Conservation (phyloP, 2,888 invertebrate genomes). For the Perithous albicinctus region DNA sequence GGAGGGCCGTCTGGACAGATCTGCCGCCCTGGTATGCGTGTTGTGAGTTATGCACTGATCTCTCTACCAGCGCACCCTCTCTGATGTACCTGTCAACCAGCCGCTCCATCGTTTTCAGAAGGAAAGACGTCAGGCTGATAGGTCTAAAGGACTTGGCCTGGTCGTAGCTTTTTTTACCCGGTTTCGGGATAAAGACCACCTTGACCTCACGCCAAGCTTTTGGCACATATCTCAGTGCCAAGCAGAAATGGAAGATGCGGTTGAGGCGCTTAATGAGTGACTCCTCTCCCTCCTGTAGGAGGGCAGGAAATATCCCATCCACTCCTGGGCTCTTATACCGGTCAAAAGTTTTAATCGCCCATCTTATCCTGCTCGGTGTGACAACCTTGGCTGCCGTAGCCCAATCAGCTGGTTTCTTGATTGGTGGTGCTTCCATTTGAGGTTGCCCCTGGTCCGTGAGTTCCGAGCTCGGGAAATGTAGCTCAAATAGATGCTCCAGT, state of each 20-base stretch:
- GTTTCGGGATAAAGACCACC: slow-evolving; percentile 59
- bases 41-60: slow-evolving; percentile 59
- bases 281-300: slow-evolving; percentile 29
- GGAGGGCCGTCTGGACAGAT: slow-evolving; percentile 66
- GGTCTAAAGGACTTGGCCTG: slow-evolving; percentile 65
- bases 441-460: background rate
- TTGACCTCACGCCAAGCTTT: slow-evolving; percentile 51
- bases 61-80: slow-evolving; percentile 46
- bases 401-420: background rate
- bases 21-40: slow-evolving; percentile 68
- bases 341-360: slow-evolving; percentile 40
- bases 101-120: slow-evolving; percentile 70
- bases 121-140: slow-evolving; percentile 68
- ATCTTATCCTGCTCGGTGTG: slow-evolving; percentile 4
- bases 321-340: slow-evolving; percentile 33
- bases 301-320: slow-evolving; percentile 49
- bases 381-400: background rate
- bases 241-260: slow-evolving; percentile 9
- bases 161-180: slow-evolving; percentile 52
- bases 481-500: slow-evolving; percentile 37
- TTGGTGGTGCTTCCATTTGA: background rate
- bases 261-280: background rate
- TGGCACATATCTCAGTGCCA: slow-evolving; percentile 50
- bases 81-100: slow-evolving; percentile 68
- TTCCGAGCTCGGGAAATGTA: slow-evolving; percentile 35